Evolutionary conservation across 2,797 vertebrate genomes (phyloP).

Genomic region (Sebastes trivittatus): DNA sequence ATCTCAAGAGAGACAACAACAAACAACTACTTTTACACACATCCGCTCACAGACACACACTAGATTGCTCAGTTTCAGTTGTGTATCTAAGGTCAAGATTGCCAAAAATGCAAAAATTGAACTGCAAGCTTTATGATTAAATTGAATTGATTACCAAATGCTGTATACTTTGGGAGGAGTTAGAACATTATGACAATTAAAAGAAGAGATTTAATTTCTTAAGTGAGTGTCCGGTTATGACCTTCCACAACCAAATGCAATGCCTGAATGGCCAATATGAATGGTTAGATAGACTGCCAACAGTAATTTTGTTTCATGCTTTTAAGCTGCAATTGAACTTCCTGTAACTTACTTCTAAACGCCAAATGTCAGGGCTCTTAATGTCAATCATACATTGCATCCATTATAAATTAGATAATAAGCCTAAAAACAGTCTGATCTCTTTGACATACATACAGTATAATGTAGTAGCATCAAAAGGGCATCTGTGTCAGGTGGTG

Average conservation of each 20-base stretch:
- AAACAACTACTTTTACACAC: not conserved
- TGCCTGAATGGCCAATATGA: not conserved
- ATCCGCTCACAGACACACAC: not conserved
- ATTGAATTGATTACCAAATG: not conserved
- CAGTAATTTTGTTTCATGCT: constrained; percentile 2
- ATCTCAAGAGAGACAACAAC: not conserved
- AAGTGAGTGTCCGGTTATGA: not conserved
- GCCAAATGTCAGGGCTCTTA: not conserved
- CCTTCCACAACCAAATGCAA: not conserved
- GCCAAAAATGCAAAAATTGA: not conserved
- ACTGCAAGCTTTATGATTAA: not conserved
- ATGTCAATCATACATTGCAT: constrained; percentile 12
- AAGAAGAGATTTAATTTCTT: constrained; percentile 12
- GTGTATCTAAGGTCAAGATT: not conserved
- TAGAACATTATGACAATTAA: not conserved
- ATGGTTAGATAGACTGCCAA: not conserved
- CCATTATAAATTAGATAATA: constrained; percentile 7
- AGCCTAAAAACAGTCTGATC: constrained; percentile 21
- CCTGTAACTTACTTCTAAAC: constrained; percentile 1
- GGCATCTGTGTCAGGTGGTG: not conserved
- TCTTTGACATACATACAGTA: constrained; percentile 1
- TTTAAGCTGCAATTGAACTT: constrained; percentile 16
- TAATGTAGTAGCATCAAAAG: not conserved
- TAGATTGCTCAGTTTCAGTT: not conserved
- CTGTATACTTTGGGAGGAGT: not conserved